Percentiles rank a stretch among this genome's conserved stretches.
These are phyloP conservation scores for Ceratitis capitata DNA, from an alignment of 1,140 invertebrate species.

Conservation along the genomic window DNA sequence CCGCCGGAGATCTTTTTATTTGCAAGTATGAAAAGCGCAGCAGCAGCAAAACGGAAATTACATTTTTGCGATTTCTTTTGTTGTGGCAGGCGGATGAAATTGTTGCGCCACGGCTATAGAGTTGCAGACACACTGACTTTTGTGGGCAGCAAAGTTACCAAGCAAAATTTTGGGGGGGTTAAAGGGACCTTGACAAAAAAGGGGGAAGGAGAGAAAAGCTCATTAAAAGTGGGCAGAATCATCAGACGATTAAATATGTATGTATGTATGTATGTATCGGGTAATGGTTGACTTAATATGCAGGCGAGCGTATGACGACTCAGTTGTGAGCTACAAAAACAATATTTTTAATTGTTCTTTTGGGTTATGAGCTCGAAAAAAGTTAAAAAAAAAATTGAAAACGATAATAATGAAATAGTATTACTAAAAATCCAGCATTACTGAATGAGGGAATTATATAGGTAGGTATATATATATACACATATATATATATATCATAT, in stretches of 20 bases:
- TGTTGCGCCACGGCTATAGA: constrained; percentile 16
- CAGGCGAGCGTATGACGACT: not conserved
- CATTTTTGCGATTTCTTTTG: constrained; percentile 42
- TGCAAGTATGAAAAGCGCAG: constrained; percentile 36
- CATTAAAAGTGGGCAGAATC: constrained; percentile 31
- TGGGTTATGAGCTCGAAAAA: too few relatives aligned
- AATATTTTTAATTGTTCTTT: not conserved
- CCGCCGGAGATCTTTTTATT: constrained; percentile 15
- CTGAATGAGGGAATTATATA: too few relatives aligned
- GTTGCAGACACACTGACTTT: not conserved
- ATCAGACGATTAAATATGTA: not conserved
- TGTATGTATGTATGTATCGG: not conserved
- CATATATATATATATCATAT: too few relatives aligned
- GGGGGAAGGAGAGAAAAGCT: not conserved
- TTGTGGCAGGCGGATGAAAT: constrained; percentile 36
- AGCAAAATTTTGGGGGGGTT: not conserved
- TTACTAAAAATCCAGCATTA: too few relatives aligned
- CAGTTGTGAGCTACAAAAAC: not conserved
- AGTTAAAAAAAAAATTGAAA: too few relatives aligned
- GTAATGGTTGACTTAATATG: constrained; percentile 20
- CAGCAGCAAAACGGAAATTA: constrained; percentile 42
- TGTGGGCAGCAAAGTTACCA: not conserved
- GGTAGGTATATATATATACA: too few relatives aligned
- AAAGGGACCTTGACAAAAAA: too few relatives aligned
- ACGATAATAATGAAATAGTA: too few relatives aligned